Evolutionary conservation across 2,113 vertebrate species (phyloP).

Genomic region (Leptobrachium ailaonicum): DNA sequence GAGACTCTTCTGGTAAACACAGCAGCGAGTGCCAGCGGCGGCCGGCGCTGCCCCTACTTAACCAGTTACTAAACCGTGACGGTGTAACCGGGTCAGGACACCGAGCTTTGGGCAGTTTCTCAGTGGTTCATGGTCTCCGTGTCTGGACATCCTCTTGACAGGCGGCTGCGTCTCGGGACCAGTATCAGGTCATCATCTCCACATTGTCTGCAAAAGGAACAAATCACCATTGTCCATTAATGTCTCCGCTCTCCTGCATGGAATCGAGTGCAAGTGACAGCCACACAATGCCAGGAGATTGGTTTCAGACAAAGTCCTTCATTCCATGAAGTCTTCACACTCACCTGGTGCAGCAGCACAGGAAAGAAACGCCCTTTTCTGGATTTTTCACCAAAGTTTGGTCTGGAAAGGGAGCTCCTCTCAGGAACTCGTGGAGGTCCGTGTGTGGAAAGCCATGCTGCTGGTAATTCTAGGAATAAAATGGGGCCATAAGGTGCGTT

Average conservation of each 20-base stretch:
- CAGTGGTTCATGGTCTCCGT: no score
- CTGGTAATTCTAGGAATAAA: conserved; percentile 81
- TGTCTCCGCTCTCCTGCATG: no score
- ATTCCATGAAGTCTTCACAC: conserved; percentile 38
- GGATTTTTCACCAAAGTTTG: conserved; percentile 47
- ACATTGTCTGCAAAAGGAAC: conserved; percentile 56
- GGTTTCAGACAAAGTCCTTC: no score
- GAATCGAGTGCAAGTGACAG: neutral
- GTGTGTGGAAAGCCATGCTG: conserved; percentile 84
- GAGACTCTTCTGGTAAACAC: no score
- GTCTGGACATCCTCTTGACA: no score
- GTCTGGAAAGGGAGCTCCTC: conserved; percentile 59
- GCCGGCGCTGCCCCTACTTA: no score
- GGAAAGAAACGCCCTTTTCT: conserved; percentile 41
- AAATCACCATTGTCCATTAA: neutral
- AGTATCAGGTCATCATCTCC: conserved; percentile 68
- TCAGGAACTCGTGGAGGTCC: conserved; percentile 86
- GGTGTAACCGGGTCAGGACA: no score
- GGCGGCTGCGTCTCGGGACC: conserved; percentile 54
- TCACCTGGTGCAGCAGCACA: conserved; percentile 80
- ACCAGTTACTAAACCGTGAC: no score
- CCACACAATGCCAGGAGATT: no score
- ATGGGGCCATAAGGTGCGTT: no score
- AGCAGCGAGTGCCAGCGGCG: no score
- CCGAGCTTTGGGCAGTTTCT: no score